These are phyloP conservation scores for Eutrigla gurnardus DNA, from an alignment of 2,797 vertebrate genomes.

Conservation along the genomic window DNA sequence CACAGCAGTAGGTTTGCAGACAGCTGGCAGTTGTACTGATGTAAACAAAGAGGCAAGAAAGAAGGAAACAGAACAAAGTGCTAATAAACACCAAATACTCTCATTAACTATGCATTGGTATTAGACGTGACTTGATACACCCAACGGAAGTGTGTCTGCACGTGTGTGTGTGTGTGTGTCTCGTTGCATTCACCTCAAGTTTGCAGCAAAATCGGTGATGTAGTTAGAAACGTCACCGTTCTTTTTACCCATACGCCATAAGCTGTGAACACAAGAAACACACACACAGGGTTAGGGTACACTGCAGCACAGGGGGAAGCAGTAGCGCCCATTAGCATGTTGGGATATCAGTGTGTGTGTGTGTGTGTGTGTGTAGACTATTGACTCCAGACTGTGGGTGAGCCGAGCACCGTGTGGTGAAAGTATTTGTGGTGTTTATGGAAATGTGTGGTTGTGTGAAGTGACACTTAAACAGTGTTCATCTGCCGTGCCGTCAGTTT, in stretches of 20 bases:
- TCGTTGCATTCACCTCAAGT: conserved; percentile 84
- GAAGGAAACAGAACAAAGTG: conserved; percentile 35
- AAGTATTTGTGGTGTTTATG: conserved; percentile 29
- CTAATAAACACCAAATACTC: not conserved
- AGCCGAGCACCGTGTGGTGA: conserved; percentile 44
- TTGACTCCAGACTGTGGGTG: conserved; percentile 72
- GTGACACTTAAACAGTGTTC: not conserved
- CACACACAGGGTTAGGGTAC: conserved; percentile 75
- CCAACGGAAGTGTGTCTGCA: not conserved
- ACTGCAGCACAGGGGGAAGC: conserved; percentile 54
- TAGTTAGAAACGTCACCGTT: conserved; percentile 87
- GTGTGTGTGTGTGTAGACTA: conserved; percentile 15
- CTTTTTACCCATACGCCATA: conserved; percentile 87
- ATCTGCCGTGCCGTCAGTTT: no score
- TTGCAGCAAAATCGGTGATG: conserved; percentile 88
- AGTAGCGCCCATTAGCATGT: conserved; percentile 39
- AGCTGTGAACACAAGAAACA: conserved; percentile 83
- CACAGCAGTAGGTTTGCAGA: conserved; percentile 35
- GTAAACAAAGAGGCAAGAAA: conserved; percentile 50
- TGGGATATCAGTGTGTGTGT: conserved; percentile 38
- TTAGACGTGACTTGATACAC: not conserved
- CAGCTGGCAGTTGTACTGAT: conserved; percentile 30
- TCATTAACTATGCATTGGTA: conserved; percentile 2
- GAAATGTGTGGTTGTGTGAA: conserved; percentile 37
- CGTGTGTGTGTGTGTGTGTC: not conserved